A percentile compares a stretch with the other conserved stretches of the same genome.
phyloP scores from a whole-genome alignment of 2,888 invertebrate species.

The Ormyrus thymus region DNA sequence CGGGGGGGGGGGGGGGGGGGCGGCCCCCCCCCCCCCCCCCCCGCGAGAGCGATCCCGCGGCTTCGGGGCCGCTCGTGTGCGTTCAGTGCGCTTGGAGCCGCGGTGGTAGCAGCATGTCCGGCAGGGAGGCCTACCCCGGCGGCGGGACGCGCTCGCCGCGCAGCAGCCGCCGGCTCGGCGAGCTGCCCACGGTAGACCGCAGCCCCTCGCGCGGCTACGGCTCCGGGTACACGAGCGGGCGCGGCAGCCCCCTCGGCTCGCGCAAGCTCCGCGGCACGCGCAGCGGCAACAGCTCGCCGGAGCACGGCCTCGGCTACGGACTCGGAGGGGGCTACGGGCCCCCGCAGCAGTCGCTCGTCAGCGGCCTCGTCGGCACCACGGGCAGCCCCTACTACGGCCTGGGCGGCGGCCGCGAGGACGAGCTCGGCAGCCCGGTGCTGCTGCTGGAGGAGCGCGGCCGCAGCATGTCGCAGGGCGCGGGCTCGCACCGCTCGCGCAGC shows the following conservation, averaged over 20 bases:
- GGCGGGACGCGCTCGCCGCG: conserved; percentile 78
- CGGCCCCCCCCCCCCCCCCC: neutral
- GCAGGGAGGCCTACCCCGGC: conserved; percentile 47
- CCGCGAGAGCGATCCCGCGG: conserved; percentile 10
- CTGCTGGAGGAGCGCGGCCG: conserved; percentile 85
- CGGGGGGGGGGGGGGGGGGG: neutral
- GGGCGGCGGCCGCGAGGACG: conserved; percentile 47
- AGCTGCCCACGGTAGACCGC: conserved; percentile 91
- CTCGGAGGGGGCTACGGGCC: conserved; percentile 19
- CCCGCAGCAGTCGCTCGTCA: conserved; percentile 22
- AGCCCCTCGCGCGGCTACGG: conserved; percentile 84
- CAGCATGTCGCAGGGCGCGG: conserved; percentile 78
- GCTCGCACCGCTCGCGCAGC: conserved; percentile 87
- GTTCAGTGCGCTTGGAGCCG: conserved; percentile 30
- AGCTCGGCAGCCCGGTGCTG: conserved; percentile 79
- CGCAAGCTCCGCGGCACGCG: conserved; percentile 66
- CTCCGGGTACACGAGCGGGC: conserved; percentile 79
- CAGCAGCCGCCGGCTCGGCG: conserved; percentile 81
- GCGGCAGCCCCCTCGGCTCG: conserved; percentile 68
- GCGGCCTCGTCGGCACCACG: neutral
- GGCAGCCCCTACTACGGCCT: conserved; percentile 9
- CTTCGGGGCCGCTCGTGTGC: neutral
- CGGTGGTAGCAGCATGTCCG: conserved; percentile 39
- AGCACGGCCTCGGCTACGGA: conserved; percentile 75
- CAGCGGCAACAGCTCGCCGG: conserved; percentile 80